Conservation (phyloP, 1,140 invertebrate species). For the Eumaeus atala region DNA sequence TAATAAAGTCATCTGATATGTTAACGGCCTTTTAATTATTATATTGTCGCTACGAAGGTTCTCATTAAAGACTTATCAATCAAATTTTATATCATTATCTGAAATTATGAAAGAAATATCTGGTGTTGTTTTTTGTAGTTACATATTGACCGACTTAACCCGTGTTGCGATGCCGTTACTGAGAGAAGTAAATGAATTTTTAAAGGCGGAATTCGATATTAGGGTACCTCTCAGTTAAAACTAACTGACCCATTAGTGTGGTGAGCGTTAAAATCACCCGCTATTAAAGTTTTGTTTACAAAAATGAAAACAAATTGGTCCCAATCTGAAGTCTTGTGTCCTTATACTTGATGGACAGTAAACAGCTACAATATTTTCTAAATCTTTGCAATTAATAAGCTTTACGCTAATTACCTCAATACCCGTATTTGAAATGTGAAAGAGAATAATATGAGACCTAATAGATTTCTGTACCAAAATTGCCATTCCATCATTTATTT, state of each 20-base stretch:
- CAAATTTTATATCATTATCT: slow-evolving; percentile 22
- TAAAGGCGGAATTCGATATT: slow-evolving; percentile 12
- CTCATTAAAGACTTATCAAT: slow-evolving; percentile 24
- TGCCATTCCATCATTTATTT: slow-evolving; percentile 20
- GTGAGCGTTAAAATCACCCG: slow-evolving; percentile 22
- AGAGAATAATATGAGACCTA: slow-evolving; percentile 2
- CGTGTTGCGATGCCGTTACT: slow-evolving; percentile 19
- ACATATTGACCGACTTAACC: slow-evolving; percentile 19
- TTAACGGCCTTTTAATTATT: slow-evolving; percentile 17
- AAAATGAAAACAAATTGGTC: slow-evolving; percentile 17
- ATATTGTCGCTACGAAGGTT: slow-evolving; percentile 32
- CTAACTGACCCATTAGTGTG: slow-evolving; percentile 19
- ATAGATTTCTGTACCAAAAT: slow-evolving; percentile 22
- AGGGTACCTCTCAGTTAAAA: slow-evolving; percentile 14
- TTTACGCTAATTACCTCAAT: slow-evolving; percentile 16
- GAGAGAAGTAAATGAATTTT: slow-evolving; percentile 13
- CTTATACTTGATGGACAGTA: slow-evolving; percentile 17
- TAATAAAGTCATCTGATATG: background rate
- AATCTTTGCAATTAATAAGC: slow-evolving; percentile 17
- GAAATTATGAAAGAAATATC: slow-evolving; percentile 23
- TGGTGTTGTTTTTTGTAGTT: slow-evolving; percentile 23
- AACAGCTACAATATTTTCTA: slow-evolving; percentile 17
- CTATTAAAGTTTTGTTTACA: slow-evolving; percentile 14
- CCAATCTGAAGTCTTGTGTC: slow-evolving; percentile 17
- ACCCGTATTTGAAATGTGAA: slow-evolving; percentile 6